Evolutionary conservation across 2,797 vertebrate genomes (phyloP).

Genomic region (Acrocephalus scirpaceus): DNA sequence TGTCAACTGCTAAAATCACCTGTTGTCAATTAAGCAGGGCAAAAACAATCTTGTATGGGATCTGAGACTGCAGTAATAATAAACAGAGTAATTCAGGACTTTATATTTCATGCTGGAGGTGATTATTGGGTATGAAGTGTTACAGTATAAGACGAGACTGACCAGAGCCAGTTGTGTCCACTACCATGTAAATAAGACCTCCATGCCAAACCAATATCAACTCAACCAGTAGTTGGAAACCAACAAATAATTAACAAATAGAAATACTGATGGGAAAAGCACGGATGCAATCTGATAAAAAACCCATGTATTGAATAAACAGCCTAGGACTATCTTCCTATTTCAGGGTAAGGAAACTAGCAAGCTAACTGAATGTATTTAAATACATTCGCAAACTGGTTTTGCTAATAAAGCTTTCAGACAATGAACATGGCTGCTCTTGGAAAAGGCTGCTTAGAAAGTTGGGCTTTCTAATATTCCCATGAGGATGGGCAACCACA

Average conservation of each 20-base stretch:
- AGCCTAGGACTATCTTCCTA: not conserved
- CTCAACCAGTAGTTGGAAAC: not conserved
- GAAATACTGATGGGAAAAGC: not conserved
- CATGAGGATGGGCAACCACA: not conserved
- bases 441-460: not conserved
- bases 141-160: not conserved
- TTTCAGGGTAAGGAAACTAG: not conserved
- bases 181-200: not conserved
- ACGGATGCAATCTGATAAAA: not conserved
- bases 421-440: fast-evolving
- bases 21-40: not conserved
- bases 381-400: not conserved
- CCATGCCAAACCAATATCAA: not conserved
- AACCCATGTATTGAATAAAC: not conserved
- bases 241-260: not conserved
- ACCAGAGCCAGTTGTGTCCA: not conserved
- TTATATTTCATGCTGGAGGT: not conserved
- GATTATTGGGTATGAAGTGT: not conserved
- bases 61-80: not conserved
- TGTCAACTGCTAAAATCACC: not conserved
- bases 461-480: not conserved
- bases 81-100: not conserved
- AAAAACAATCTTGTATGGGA: not conserved
- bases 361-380: not conserved
- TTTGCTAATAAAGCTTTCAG: not conserved